phyloP scores from a whole-genome alignment of 2,888 invertebrate genomes.

The Hypomecis atomaria region DNA sequence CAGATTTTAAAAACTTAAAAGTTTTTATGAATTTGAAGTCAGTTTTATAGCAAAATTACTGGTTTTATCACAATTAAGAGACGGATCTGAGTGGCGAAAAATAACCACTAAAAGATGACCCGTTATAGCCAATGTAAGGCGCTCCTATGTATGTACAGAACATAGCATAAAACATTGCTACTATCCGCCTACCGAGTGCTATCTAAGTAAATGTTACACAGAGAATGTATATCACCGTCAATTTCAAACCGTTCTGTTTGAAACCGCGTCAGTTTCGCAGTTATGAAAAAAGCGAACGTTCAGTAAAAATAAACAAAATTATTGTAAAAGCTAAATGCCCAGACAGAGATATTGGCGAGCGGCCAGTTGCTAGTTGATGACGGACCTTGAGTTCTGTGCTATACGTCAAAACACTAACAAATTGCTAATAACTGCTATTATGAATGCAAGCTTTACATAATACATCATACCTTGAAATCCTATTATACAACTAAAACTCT shows the following conservation, averaged over 20 bases:
- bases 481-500: slow-evolving; percentile 6
- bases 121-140: too few relatives aligned
- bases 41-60: too few relatives aligned
- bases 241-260: slow-evolving; percentile 37
- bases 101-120: too few relatives aligned
- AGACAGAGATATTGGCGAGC: slow-evolving; percentile 62
- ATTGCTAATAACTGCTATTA: slow-evolving; percentile 49
- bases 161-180: too few relatives aligned
- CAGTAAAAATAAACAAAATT: slow-evolving; percentile 63
- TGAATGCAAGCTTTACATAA: slow-evolving; percentile 43
- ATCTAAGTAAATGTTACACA: not conserved
- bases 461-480: slow-evolving; percentile 16
- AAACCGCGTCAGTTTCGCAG: slow-evolving; percentile 48
- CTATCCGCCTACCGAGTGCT: not conserved
- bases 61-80: too few relatives aligned
- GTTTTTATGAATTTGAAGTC: too few relatives aligned
- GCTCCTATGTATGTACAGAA: too few relatives aligned
- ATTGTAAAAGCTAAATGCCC: slow-evolving; percentile 59
- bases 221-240: slow-evolving; percentile 9
- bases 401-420: slow-evolving; percentile 54
- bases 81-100: too few relatives aligned
- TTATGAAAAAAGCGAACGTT: slow-evolving; percentile 54
- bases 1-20: too few relatives aligned
- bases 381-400: slow-evolving; percentile 64
- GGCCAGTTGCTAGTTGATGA: slow-evolving; percentile 58